Conservation (phyloP, 2,888 invertebrate species). For the Erannis defoliaria region DNA sequence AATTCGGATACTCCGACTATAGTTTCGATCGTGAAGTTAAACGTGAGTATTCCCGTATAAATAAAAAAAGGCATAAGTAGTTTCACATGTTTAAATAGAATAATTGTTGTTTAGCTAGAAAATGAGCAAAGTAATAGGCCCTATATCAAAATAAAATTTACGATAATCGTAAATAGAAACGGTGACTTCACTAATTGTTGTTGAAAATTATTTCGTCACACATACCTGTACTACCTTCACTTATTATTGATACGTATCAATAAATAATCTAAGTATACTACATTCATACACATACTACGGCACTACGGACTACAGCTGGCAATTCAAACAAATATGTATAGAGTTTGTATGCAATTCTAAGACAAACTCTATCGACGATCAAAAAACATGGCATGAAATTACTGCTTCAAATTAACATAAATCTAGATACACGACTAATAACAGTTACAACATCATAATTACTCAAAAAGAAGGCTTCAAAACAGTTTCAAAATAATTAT, state of each 20-base stretch:
- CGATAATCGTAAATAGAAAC: background rate
- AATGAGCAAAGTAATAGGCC: no score
- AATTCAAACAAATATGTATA: constrained; percentile 8
- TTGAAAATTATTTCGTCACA: constrained; percentile 5
- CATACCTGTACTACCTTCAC: background rate
- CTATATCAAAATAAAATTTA: no score
- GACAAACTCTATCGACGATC: constrained; percentile 6
- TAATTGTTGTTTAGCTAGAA: no score
- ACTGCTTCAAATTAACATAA: constrained; percentile 3
- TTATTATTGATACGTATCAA: no score
- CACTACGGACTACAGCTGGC: background rate
- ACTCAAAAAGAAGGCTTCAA: background rate
- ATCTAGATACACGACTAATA: constrained; percentile 22
- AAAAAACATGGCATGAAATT: constrained; percentile 12
- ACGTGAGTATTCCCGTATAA: no score
- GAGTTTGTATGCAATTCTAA: constrained; percentile 8
- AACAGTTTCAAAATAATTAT: constrained; percentile 4
- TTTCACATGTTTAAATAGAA: no score
- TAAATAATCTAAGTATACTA: no score
- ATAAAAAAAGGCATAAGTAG: no score
- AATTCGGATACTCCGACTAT: no score
- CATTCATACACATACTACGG: no score
- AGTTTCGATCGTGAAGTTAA: no score
- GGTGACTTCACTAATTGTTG: background rate
- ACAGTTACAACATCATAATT: constrained; percentile 21